Conservation (phyloP, 2,113 vertebrate species). For the Oreamnos americanus region DNA sequence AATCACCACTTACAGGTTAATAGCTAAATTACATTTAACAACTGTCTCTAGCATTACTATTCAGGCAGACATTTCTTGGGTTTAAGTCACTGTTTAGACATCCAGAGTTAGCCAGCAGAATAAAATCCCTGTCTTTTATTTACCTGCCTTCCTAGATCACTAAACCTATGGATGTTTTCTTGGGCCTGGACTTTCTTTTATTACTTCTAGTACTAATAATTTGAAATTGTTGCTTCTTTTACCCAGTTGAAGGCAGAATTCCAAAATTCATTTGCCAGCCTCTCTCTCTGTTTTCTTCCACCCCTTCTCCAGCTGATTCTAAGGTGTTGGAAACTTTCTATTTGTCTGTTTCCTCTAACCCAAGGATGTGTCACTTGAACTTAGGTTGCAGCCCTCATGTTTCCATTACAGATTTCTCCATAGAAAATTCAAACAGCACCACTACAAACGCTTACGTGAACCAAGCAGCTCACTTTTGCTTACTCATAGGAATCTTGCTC, state of each 20-base stretch:
- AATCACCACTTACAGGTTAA: background rate
- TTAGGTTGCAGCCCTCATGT: background rate
- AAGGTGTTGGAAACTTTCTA: background rate
- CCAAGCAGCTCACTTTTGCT: background rate
- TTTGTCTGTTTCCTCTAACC: background rate
- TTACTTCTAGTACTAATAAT: background rate
- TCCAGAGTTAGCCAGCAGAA: background rate
- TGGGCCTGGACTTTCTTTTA: background rate
- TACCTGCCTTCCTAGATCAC: background rate
- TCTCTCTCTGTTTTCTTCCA: slow-evolving; percentile 15
- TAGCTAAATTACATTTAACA: background rate
- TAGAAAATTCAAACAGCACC: background rate
- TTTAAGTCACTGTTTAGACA: background rate
- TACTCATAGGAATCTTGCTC: background rate
- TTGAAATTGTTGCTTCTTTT: slow-evolving; percentile 41
- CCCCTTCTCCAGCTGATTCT: background rate
- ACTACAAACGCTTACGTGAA: background rate
- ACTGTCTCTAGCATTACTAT: background rate
- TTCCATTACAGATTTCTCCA: background rate
- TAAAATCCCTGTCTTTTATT: background rate
- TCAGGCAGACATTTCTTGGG: background rate
- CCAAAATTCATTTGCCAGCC: background rate
- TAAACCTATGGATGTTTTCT: background rate
- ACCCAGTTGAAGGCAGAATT: background rate
- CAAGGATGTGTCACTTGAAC: background rate